Base-by-base conservation (phyloP, 2,888 invertebrate species). In the Drosophila nigricruria region DNA sequence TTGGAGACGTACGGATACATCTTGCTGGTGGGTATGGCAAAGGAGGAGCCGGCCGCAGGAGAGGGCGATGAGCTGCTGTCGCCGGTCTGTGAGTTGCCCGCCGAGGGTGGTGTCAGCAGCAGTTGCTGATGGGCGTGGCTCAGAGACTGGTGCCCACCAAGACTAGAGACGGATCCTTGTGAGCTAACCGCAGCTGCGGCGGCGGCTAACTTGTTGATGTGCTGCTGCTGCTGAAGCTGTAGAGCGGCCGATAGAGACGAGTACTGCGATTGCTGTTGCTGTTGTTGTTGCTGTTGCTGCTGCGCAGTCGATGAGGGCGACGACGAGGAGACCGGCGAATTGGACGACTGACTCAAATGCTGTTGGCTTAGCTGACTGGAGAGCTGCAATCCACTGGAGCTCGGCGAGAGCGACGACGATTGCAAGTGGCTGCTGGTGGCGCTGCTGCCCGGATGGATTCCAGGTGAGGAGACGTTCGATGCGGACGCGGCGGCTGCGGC, bases 1-100 rank as follows among this genome's bases (percentile, higher is more conserved):
- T 90, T 96, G 87, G 96, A 96, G 91, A 97, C 97, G 95, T 97
- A 97, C 4, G 97, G 97, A 93, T 97, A 97, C 97, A 97, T 97
- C 94, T 97, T 96, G 94, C 92, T 95, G 91, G 95, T 94, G 89
- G 95, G 94, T 93, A 95, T 95, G 94, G 95, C 94, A 82, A 92
- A 92, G 92, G 95, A 94, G 36, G 85, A 90, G 57, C 90, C 80
- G 59, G 92, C 90, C 70, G 92, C 91, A 30, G 88, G 92, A 25
- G 91, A 89, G 18, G 92, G 91, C 61, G 90, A 85, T 40, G 91
- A 86, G 81, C 91, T 91, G 81, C 90, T 88, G 68, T 91, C 89
- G 52, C 92, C 88, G 54, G 92, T 86, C 70, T 92, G 90, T 6
- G 91, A 91, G 67, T 91, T 92, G 65, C 84, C 86, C 23, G 82